phyloP scores from a whole-genome alignment of 2,888 invertebrate species.

The Caenorhabditis parvicauda region DNA sequence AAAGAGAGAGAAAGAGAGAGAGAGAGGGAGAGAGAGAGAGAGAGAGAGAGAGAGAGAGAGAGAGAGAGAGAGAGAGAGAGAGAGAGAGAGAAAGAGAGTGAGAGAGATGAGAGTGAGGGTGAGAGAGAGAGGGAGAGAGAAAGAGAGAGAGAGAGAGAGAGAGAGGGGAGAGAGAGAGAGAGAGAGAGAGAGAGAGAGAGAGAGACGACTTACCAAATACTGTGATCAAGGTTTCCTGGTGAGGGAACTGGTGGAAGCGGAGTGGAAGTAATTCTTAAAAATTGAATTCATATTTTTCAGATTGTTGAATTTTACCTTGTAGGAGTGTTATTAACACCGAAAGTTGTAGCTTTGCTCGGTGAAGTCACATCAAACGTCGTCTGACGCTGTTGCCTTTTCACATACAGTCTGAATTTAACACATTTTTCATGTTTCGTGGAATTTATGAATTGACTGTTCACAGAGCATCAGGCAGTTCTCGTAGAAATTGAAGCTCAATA shows the following conservation, averaged over 20 bases:
- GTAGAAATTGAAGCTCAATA: too few species aligned
- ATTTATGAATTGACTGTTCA: background rate
- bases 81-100: background rate
- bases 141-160: background rate
- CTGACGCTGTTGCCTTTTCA: constrained; percentile 39
- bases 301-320: constrained; percentile 12
- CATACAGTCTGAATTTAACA: constrained; percentile 40
- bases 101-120: too few species aligned
- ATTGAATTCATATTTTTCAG: background rate
- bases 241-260: constrained; percentile 51
- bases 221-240: constrained; percentile 51
- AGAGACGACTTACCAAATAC: constrained; percentile 43
- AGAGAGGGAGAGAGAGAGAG: background rate
- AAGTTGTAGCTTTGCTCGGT: constrained; percentile 36
- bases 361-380: constrained; percentile 22
- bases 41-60: background rate
- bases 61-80: background rate
- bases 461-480: too few species aligned
- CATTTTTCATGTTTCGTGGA: background rate
- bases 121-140: background rate
- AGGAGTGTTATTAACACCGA: constrained; percentile 26
- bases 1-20: background rate
- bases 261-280: constrained; percentile 32
- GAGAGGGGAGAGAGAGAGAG: background rate
- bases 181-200: background rate